A percentile compares a stretch with the other conserved stretches of the same genome.
phyloP scores from a whole-genome alignment of 1,140 invertebrate species.

The Tetranychus urticae region DNA sequence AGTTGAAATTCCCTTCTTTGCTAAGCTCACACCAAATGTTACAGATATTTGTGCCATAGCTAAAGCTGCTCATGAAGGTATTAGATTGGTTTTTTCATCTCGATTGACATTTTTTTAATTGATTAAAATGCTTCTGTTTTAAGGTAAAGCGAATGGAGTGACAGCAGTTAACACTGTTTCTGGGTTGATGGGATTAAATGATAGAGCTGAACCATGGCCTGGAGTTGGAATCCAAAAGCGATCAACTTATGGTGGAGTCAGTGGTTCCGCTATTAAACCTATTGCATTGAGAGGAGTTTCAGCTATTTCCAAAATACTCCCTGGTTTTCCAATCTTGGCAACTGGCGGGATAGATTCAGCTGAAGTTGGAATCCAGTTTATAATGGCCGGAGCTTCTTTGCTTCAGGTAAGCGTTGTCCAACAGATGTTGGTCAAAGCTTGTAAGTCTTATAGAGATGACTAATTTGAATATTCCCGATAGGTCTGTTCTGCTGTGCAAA shows the following conservation, averaged over 20 bases:
- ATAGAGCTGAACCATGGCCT: conserved; percentile 67
- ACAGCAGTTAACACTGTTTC: conserved; percentile 91
- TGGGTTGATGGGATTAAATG: conserved; percentile 64
- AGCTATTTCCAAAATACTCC: conserved; percentile 50
- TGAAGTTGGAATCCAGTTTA: conserved; percentile 69
- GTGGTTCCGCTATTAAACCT: conserved; percentile 80
- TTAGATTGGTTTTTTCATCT: background rate
- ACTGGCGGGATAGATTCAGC: conserved; percentile 90
- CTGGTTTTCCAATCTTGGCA: conserved; percentile 72
- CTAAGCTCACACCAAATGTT: conserved; percentile 92
- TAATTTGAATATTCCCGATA: too few species aligned
- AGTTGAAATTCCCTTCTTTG: conserved; percentile 85
- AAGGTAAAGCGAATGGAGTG: conserved; percentile 71
- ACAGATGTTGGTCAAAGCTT: too few species aligned
- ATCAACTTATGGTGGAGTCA: conserved; percentile 90
- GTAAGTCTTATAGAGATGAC: too few species aligned
- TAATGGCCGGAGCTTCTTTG: conserved; percentile 50
- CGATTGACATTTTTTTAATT: conserved; percentile 26
- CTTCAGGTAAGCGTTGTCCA: conserved; percentile 38
- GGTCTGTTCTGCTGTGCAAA: conserved; percentile 84
- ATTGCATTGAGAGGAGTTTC: conserved; percentile 73
- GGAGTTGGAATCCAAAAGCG: conserved; percentile 47
- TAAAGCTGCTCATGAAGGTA: conserved; percentile 62
- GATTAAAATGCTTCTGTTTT: conserved; percentile 19
- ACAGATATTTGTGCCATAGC: conserved; percentile 77